These are phyloP conservation scores for Saccopteryx leptura DNA, from an alignment of 2,113 vertebrate genomes.

Conservation along the genomic window DNA sequence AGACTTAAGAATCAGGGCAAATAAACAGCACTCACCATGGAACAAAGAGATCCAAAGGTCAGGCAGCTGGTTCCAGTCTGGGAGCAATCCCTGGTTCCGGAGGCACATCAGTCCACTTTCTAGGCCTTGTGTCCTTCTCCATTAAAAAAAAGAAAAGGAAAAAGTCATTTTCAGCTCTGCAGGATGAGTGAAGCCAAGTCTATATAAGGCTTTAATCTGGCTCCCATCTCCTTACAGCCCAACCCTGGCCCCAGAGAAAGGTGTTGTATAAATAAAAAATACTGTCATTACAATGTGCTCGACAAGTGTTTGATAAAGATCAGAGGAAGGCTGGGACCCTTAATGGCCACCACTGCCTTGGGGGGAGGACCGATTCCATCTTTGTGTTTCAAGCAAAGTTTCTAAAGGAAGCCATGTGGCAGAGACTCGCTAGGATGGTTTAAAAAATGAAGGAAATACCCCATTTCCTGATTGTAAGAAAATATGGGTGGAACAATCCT, in stretches of 20 bases:
- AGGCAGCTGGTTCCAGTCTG: neutral
- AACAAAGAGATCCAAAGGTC: neutral
- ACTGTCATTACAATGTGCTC: constrained; percentile 5
- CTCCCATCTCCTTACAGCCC: neutral
- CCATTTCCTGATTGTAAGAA: constrained; percentile 84
- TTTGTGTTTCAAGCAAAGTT: constrained; percentile 22
- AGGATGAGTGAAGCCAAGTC: neutral
- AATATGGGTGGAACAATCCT: constrained; percentile 76
- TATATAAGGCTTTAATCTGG: constrained; percentile 26
- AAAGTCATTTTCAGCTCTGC: neutral
- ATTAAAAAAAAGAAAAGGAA: neutral
- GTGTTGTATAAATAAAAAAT: constrained; percentile 78
- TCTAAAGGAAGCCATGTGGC: constrained; percentile 76
- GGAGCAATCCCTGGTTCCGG: neutral
- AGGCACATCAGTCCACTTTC: neutral
- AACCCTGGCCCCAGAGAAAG: constrained; percentile 29
- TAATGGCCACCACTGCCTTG: neutral
- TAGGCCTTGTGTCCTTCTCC: neutral
- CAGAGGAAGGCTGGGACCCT: constrained; percentile 50
- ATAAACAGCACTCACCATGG: neutral
- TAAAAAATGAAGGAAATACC: constrained; percentile 83
- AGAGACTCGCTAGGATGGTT: constrained; percentile 58
- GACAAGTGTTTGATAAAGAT: constrained; percentile 67
- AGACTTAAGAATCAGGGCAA: neutral
- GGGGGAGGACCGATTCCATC: constrained; percentile 21